Evolutionary conservation across 2,113 vertebrate genomes (phyloP).

Genomic region (Patagioenas fasciata): DNA sequence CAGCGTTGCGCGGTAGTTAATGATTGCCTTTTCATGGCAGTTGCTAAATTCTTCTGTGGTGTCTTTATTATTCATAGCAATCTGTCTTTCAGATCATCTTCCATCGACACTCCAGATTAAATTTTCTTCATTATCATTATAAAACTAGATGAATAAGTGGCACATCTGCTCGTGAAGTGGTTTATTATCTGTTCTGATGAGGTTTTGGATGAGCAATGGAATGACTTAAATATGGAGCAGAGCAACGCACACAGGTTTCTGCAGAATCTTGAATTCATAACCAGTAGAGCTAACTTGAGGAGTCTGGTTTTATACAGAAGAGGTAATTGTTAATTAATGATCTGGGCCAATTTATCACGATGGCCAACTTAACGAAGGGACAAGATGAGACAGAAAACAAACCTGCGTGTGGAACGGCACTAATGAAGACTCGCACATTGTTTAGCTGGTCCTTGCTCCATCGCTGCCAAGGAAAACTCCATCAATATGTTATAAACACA

Average conservation of each 20-base stretch:
- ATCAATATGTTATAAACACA: slow-evolving; percentile 73
- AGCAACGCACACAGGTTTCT: slow-evolving; percentile 50
- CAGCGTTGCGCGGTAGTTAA: slow-evolving; percentile 11
- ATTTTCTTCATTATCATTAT: slow-evolving; percentile 80
- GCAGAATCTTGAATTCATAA: slow-evolving; percentile 57
- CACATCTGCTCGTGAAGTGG: slow-evolving; percentile 81
- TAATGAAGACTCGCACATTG: slow-evolving; percentile 49
- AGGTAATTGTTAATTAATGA: slow-evolving; percentile 72
- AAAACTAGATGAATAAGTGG: slow-evolving; percentile 81
- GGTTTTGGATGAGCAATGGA: slow-evolving; percentile 73
- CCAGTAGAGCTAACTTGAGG: slow-evolving; percentile 37
- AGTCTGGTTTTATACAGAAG: slow-evolving; percentile 37
- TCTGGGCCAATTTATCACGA: slow-evolving; percentile 16
- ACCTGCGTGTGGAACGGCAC: neutral
- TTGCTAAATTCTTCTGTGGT: slow-evolving; percentile 1
- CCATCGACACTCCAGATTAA: slow-evolving; percentile 77
- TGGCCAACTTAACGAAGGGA: slow-evolving; percentile 33
- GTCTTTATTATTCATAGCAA: slow-evolving; percentile 76
- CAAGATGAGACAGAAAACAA: slow-evolving; percentile 53
- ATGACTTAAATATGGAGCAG: slow-evolving; percentile 67
- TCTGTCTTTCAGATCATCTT: slow-evolving; percentile 76
- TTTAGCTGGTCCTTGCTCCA: slow-evolving; percentile 14
- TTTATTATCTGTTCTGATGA: slow-evolving; percentile 79
- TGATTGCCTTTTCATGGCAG: slow-evolving; percentile 57
- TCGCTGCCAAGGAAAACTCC: slow-evolving; percentile 45